phyloP scores from a whole-genome alignment of 2,888 invertebrate genomes.

The Euzophera pinguis region DNA sequence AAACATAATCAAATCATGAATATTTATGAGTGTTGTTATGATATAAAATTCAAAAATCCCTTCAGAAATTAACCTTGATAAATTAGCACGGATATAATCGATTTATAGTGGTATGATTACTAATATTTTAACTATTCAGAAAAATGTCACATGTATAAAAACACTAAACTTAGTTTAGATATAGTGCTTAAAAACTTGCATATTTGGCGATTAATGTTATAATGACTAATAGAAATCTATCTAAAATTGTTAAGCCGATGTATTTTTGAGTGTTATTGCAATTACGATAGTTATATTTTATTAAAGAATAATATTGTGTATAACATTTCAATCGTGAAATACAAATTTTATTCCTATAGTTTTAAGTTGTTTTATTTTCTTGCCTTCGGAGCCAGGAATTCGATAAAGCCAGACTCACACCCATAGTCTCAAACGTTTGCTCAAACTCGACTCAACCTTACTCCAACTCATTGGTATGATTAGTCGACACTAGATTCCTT shows the following conservation, averaged over 20 bases:
- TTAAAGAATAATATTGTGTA: slow-evolving; percentile 71
- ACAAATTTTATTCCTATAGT: slow-evolving; percentile 77
- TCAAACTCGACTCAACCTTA: no score
- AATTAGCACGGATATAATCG: slow-evolving; percentile 1
- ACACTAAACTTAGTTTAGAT: slow-evolving; percentile 30
- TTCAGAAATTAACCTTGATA: neutral
- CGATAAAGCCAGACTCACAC: no score
- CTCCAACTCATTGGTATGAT: no score
- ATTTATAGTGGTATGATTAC: neutral
- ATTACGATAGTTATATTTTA: slow-evolving; percentile 72
- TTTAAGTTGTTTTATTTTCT: slow-evolving; percentile 51
- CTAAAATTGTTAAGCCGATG: slow-evolving; percentile 63
- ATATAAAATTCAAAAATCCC: neutral
- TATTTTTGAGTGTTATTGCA: slow-evolving; percentile 76
- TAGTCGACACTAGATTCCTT: no score
- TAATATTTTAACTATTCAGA: slow-evolving; percentile 15
- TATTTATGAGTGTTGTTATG: no score
- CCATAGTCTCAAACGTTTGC: no score
- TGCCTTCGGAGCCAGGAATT: no score
- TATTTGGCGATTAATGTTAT: slow-evolving; percentile 38
- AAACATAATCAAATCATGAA: neutral
- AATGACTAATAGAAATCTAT: slow-evolving; percentile 50
- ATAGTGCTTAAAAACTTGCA: slow-evolving; percentile 19
- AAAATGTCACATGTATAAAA: slow-evolving; percentile 21
- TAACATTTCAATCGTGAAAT: slow-evolving; percentile 68